Evolutionary conservation across 2,888 invertebrate species (phyloP).

Genomic region (Oscheius sp.): DNA sequence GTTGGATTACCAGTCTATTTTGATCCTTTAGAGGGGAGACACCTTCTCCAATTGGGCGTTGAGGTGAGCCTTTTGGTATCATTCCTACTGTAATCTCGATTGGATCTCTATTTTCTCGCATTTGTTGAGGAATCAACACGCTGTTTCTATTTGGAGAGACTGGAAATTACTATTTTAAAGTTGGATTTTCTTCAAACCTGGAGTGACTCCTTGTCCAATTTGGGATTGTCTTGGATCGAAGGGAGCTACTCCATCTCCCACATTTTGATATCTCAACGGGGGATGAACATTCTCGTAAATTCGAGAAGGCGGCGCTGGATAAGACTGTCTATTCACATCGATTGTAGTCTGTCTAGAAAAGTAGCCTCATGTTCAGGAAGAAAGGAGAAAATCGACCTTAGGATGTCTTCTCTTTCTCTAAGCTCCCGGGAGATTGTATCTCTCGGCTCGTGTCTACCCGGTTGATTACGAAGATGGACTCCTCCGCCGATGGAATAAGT

Average conservation of each 20-base stretch:
- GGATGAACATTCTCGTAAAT: constrained; percentile 13
- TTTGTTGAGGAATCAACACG: constrained; percentile 11
- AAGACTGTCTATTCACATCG: constrained; percentile 20
- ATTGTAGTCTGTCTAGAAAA: constrained; percentile 9
- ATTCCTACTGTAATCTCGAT: constrained; percentile 20
- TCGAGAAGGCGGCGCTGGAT: neutral
- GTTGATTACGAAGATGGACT: neutral
- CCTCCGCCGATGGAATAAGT: constrained; percentile 8
- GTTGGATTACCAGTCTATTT: neutral
- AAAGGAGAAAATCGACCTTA: constrained; percentile 1
- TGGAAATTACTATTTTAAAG: neutral
- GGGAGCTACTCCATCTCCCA: neutral
- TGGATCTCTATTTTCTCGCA: constrained; percentile 14
- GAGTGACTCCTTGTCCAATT: constrained; percentile 6
- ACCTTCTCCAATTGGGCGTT: neutral
- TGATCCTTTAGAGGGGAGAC: neutral
- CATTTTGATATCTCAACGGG: constrained; percentile 3
- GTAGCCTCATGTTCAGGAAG: neutral
- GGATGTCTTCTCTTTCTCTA: constrained; percentile 13
- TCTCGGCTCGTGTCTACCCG: neutral
- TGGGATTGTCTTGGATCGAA: constrained; percentile 2
- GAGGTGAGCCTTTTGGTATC: constrained; percentile 4
- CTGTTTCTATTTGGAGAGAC: constrained; percentile 5
- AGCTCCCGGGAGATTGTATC: neutral
- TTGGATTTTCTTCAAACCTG: neutral